These are phyloP conservation scores for Pandemis corylana DNA, from an alignment of 2,888 invertebrate species.

Conservation along the genomic window DNA sequence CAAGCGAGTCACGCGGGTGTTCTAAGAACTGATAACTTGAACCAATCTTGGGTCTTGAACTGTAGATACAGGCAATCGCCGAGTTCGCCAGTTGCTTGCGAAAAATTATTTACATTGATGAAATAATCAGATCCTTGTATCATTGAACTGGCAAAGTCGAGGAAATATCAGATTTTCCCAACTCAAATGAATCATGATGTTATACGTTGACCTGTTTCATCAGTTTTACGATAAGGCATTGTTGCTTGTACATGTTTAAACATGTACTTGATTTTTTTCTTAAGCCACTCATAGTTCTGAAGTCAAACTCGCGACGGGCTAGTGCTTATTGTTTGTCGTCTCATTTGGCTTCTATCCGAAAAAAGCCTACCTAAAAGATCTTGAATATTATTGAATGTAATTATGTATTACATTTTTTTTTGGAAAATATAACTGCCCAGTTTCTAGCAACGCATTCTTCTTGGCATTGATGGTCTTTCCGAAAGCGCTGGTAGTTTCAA, in stretches of 20 bases:
- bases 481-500: no score
- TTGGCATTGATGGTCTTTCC: no score
- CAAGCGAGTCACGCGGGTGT: constrained; percentile 8
- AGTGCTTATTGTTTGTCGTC: no score
- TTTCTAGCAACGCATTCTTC: not conserved
- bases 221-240: not conserved
- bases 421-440: no score
- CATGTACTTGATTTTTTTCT: not conserved
- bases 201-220: constrained; percentile 1
- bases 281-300: not conserved
- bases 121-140: constrained; percentile 1
- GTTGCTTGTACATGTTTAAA: not conserved
- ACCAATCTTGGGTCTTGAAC: constrained; percentile 16
- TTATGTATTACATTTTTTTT: no score
- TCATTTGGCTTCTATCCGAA: no score
- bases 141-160: constrained; percentile 8
- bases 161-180: not conserved
- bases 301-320: no score
- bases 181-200: not conserved
- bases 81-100: not conserved
- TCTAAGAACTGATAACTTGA: constrained; percentile 7
- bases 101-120: constrained; percentile 5
- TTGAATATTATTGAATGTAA: no score
- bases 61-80: constrained; percentile 1
- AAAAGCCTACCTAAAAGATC: no score